Base-by-base conservation (phyloP, 2,888 invertebrate genomes). In the Cataglyphis rosenhaueri region DNA sequence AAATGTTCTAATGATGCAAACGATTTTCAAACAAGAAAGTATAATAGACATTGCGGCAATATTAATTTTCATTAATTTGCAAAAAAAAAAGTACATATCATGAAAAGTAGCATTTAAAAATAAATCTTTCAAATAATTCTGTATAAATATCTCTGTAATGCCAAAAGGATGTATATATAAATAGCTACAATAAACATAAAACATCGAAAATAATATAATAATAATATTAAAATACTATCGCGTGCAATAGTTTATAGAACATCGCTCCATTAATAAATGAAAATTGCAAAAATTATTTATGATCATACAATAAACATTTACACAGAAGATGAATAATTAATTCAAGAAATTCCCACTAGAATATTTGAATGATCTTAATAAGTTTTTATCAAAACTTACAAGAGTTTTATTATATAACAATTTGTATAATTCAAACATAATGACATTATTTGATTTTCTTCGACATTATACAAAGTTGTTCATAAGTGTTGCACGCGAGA, bases 171-270 rank as follows among this genome's bases (percentile, higher is more conserved):
- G 29, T 52, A 52, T 8, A 3, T 70, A 25, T 57, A 76, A 55
- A 52, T 32, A 68, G 3, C 21, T 57, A 21, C 38, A 41, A 66
- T 32, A 57, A 44, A 55, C 35, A 10, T n/a, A n/a, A 57, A 57
- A 75, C 6, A 41, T 64, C 41, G 2, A 75, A 18, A 65, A 48
- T 9, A 8, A 35, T 70, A 12, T 5, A 44, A 78, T 12, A 57
- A 41, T n/a, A 29, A 15, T 15, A n/a, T 75, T 25, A 68, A 76
- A 55, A 29, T 70, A 78, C 32, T 15, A 55, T 59, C 32, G 70
- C 57, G 32, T 44, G 32, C 57, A 78, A 55, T 29, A 57, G 10
- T 10, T 38, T 25, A 52, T n/a, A n/a, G 57, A 21, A 65, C 32
- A 57, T 35, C 6, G 32, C 9, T 52, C 15, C 1, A 25, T 25